These are phyloP conservation scores for Pygocentrus nattereri DNA, from an alignment of 2,797 vertebrate species.

Conservation along the genomic window DNA sequence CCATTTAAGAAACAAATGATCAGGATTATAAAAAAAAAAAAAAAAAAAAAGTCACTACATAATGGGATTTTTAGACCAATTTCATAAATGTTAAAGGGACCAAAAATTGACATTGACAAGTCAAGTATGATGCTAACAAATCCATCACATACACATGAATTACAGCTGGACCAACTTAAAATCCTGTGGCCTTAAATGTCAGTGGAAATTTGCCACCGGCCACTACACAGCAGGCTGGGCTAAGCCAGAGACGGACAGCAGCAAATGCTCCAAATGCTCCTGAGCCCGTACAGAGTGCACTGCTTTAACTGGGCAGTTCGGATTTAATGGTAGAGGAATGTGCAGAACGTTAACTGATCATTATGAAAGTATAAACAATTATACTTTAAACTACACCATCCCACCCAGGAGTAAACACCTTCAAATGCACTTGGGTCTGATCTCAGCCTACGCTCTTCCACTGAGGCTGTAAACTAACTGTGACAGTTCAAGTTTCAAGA, in stretches of 20 bases:
- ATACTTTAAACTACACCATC: background rate
- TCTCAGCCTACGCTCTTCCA: background rate
- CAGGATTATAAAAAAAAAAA: background rate
- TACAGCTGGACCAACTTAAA: constrained; percentile 64
- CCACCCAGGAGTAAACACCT: no score
- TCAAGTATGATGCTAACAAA: background rate
- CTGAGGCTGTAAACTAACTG: background rate
- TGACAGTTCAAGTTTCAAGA: no score
- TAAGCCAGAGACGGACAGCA: constrained; percentile 36
- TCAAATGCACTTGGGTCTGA: no score
- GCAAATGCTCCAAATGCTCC: constrained; percentile 45
- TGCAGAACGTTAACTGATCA: background rate
- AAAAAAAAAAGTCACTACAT: background rate
- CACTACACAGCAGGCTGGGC: constrained; percentile 48
- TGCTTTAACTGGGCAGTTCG: background rate
- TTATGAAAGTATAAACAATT: background rate
- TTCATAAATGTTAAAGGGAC: background rate
- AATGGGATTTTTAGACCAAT: background rate
- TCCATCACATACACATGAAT: background rate
- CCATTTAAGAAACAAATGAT: background rate
- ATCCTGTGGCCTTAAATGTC: constrained; percentile 62
- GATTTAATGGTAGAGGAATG: background rate
- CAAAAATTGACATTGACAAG: background rate
- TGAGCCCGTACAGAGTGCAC: background rate
- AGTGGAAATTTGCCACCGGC: constrained; percentile 63